Percentiles rank a stretch among this genome's conserved stretches.
Conservation (phyloP, 2,888 invertebrate genomes). For the Rotaria magnacalcarata region DNA sequence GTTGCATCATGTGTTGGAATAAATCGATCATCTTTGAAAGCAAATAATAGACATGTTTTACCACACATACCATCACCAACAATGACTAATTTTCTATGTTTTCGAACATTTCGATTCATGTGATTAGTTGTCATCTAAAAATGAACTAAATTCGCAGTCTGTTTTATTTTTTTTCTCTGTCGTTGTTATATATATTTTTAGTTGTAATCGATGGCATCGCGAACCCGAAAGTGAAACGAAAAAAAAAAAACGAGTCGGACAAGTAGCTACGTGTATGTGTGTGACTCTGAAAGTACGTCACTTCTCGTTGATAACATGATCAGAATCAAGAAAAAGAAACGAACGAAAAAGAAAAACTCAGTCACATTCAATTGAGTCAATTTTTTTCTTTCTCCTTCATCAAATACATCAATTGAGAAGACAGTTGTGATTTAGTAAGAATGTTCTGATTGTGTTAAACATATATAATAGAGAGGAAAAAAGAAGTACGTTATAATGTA, state of each 20-base stretch:
- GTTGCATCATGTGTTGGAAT: conserved; percentile 37
- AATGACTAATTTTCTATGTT: conserved; percentile 37
- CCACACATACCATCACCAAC: conserved; percentile 43
- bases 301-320: not conserved
- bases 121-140: not conserved
- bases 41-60: conserved; percentile 40
- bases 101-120: not conserved
- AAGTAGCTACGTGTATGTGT: not conserved
- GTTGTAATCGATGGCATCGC: not conserved
- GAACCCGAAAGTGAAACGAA: not conserved
- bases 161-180: not conserved
- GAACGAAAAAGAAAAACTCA: not conserved
- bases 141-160: not conserved
- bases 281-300: not conserved
- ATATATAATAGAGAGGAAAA: no score
- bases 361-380: not conserved
- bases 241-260: not conserved
- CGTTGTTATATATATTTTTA: not conserved
- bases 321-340: not conserved
- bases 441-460: no score
- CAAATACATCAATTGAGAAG: not conserved
- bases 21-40: conserved; percentile 39
- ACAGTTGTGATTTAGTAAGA: no score
- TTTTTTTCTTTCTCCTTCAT: not conserved
- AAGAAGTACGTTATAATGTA: no score